A percentile compares a stretch with the other conserved stretches of the same genome.
Conservation (phyloP, 2,888 invertebrate genomes). For the Epirrhoe tristata region DNA sequence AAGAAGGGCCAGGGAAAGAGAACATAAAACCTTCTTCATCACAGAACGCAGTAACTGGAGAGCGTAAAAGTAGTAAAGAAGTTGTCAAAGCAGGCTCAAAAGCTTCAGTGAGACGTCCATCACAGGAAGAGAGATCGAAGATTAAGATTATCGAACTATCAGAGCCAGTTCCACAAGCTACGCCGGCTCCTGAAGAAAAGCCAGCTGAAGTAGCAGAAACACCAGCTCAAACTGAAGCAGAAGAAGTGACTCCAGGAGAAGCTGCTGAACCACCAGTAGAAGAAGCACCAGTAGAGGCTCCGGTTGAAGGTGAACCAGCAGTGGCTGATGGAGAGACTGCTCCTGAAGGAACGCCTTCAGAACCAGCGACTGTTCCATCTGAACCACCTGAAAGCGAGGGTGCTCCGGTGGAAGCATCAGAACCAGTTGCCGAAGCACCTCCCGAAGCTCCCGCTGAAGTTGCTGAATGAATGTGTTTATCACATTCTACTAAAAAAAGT, state of each 20-base stretch:
- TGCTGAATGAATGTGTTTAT: background rate
- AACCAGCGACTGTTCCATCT: constrained; percentile 15
- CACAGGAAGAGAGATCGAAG: constrained; percentile 7
- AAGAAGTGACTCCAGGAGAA: constrained; percentile 3
- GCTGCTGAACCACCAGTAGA: constrained; percentile 4
- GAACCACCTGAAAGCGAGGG: constrained; percentile 16
- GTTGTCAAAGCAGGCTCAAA: constrained; percentile 45
- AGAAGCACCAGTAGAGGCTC: constrained; percentile 6
- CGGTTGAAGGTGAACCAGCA: background rate
- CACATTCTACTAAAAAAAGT: background rate
- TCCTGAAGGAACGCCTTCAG: constrained; percentile 17
- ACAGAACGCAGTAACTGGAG: constrained; percentile 18
- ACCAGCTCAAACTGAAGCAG: background rate
- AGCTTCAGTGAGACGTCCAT: constrained; percentile 32
- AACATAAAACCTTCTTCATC: constrained; percentile 31
- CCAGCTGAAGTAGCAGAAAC: constrained; percentile 10
- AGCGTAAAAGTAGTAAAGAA: constrained; percentile 44
- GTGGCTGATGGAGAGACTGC: constrained; percentile 10
- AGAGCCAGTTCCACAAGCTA: constrained; percentile 8
- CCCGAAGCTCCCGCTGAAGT: constrained; percentile 1
- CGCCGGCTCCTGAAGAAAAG: constrained; percentile 31
- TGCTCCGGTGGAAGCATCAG: background rate
- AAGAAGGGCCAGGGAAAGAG: constrained; percentile 38
- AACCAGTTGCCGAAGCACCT: constrained; percentile 5
- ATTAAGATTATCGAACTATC: constrained; percentile 10